Evolutionary conservation across 1,140 invertebrate species (phyloP).

Genomic region (Limonius californicus): DNA sequence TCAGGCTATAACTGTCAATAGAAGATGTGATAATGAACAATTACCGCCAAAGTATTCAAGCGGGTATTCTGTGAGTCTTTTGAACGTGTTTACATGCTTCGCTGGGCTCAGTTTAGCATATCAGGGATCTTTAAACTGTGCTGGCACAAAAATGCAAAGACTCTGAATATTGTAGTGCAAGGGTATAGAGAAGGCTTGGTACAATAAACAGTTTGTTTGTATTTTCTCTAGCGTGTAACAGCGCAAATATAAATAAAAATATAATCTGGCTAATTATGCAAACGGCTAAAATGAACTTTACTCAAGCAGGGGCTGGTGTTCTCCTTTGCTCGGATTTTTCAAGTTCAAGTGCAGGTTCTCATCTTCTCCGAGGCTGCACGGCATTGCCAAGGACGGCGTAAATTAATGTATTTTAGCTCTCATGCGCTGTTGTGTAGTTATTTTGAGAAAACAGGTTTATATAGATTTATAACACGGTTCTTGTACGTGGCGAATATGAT

Average conservation of each 20-base stretch:
- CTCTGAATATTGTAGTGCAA: neutral
- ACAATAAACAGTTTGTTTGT: neutral
- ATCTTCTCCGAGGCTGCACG: neutral
- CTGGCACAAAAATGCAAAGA: neutral
- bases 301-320: neutral
- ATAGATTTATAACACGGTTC: slow-evolving; percentile 1
- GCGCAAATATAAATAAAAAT: neutral
- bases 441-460: neutral
- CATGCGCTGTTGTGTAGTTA: neutral
- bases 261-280: neutral
- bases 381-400: neutral
- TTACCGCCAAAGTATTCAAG: neutral
- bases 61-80: neutral
- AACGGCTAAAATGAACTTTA: no score
- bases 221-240: neutral
- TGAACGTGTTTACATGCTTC: neutral
- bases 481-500: neutral
- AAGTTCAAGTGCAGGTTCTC: neutral
- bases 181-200: neutral
- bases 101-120: neutral
- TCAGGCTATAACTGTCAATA: no score
- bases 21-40: neutral
- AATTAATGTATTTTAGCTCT: slow-evolving; percentile 2
- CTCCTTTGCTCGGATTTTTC: neutral
- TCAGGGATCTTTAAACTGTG: neutral